phyloP scores from a whole-genome alignment of 2,888 invertebrate genomes.

The Ophion slaviceki region DNA sequence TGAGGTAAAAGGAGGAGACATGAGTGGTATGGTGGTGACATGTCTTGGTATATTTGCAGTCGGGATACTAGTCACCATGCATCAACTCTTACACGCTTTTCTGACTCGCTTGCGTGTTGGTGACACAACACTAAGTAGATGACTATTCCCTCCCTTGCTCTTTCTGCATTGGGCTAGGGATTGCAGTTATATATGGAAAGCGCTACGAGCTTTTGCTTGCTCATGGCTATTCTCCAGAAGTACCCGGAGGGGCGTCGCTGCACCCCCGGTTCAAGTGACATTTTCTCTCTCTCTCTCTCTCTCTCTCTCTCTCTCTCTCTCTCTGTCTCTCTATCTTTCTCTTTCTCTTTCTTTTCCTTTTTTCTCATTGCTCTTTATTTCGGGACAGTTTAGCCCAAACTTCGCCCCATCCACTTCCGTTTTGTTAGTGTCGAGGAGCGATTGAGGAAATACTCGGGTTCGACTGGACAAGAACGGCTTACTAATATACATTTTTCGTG shows the following conservation, averaged over 20 bases:
- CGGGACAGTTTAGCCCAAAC: slow-evolving; percentile 13
- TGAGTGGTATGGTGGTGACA: slow-evolving; percentile 74
- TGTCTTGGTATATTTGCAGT: slow-evolving; percentile 55
- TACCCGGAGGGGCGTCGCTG: slow-evolving; percentile 49
- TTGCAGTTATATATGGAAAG: slow-evolving; percentile 42
- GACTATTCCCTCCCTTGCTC: slow-evolving; percentile 14
- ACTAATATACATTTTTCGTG: no score
- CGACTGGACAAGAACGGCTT: no score
- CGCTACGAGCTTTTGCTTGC: slow-evolving; percentile 22
- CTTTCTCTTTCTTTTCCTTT: background rate
- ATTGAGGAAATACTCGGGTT: background rate
- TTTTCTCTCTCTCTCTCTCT: slow-evolving; percentile 42
- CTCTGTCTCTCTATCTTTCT: background rate
- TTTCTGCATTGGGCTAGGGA: slow-evolving; percentile 18
- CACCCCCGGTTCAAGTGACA: slow-evolving; percentile 55
- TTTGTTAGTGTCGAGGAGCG: background rate
- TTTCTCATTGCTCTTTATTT: slow-evolving; percentile 1
- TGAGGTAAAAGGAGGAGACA: slow-evolving; percentile 31
- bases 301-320: slow-evolving; percentile 24
- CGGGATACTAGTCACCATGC: slow-evolving; percentile 77
- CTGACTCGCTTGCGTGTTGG: slow-evolving; percentile 68
- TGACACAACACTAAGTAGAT: slow-evolving; percentile 24
- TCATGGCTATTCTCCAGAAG: slow-evolving; percentile 47
- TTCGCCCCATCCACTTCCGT: slow-evolving; percentile 18
- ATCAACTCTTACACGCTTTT: slow-evolving; percentile 79